Percentiles rank a stretch among this genome's conserved stretches.
These are phyloP conservation scores for Micromys minutus DNA, from an alignment of 2,113 vertebrate genomes.

Conservation along the genomic window DNA sequence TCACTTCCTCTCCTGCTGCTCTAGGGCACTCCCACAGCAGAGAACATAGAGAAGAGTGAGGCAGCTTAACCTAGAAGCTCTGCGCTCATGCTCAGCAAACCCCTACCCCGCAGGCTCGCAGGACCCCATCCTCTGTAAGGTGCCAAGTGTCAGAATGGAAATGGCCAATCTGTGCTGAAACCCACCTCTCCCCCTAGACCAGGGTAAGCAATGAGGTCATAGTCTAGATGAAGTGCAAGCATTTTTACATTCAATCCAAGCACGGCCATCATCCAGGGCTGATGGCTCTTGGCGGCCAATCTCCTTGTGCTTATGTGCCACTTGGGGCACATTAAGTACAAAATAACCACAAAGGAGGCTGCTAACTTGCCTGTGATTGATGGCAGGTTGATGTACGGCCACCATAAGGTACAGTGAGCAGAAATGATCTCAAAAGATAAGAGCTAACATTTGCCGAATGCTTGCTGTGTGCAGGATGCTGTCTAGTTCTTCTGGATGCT, in stretches of 20 bases:
- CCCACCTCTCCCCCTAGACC: not conserved
- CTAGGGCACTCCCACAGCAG: not conserved
- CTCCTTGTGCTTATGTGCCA: not conserved
- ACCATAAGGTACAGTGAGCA: not conserved
- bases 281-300: not conserved
- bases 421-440: not conserved
- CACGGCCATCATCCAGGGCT: not conserved
- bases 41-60: accelerated
- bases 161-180: not conserved
- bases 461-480: not conserved
- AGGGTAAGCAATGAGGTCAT: not conserved
- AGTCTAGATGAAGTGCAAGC: not conserved
- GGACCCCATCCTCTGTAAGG: not conserved
- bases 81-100: not conserved
- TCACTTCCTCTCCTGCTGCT: not conserved
- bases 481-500: not conserved
- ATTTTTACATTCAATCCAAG: not conserved
- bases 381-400: not conserved
- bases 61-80: not conserved
- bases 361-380: not conserved
- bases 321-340: not conserved
- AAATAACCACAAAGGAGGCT: not conserved
- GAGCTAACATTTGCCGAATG: not conserved
- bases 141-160: not conserved
- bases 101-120: not conserved